Evolutionary conservation across 2,888 invertebrate genomes (phyloP).

Genomic region (Acheta domesticus): DNA sequence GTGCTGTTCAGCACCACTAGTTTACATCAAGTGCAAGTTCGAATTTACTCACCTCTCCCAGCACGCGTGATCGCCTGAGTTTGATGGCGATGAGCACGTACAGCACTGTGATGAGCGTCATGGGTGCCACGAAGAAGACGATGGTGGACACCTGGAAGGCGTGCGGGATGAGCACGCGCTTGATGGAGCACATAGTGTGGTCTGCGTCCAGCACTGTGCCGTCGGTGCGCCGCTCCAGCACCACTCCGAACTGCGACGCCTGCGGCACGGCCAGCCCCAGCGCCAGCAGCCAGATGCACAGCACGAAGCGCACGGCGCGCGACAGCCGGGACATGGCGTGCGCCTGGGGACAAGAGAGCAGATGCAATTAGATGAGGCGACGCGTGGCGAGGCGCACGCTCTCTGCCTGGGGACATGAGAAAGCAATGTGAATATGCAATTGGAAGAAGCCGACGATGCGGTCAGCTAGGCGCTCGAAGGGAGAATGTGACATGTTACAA

Average conservation of each 20-base stretch:
- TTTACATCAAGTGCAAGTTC: too few species aligned
- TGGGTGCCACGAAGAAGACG: slow-evolving; percentile 60
- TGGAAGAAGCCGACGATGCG: too few species aligned
- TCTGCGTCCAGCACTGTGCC: slow-evolving; percentile 29
- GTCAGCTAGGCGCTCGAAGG: too few species aligned
- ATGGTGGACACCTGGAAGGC: slow-evolving; percentile 59
- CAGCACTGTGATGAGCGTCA: slow-evolving; percentile 58
- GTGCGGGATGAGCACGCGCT: slow-evolving; percentile 49
- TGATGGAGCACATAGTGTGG: slow-evolving; percentile 51
- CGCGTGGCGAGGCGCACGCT: too few species aligned
- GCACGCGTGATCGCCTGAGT: slow-evolving; percentile 51
- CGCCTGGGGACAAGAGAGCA: slow-evolving; percentile 53
- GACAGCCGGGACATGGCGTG: slow-evolving; percentile 69
- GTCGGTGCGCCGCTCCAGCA: slow-evolving; percentile 40
- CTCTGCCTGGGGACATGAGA: background rate
- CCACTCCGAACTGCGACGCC: slow-evolving; percentile 75
- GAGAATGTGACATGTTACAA: too few species aligned
- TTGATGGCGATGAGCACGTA: slow-evolving; percentile 54
- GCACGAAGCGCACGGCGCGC: slow-evolving; percentile 70
- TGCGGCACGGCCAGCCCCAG: slow-evolving; percentile 71
- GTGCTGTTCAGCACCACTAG: too few species aligned
- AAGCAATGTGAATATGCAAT: too few species aligned
- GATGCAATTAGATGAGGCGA: too few species aligned
- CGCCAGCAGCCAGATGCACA: slow-evolving; percentile 74
- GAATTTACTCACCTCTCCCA: slow-evolving; percentile 29